Evolutionary conservation across 2,797 vertebrate genomes (phyloP).

Genomic region (Leptoclinus maculatus): DNA sequence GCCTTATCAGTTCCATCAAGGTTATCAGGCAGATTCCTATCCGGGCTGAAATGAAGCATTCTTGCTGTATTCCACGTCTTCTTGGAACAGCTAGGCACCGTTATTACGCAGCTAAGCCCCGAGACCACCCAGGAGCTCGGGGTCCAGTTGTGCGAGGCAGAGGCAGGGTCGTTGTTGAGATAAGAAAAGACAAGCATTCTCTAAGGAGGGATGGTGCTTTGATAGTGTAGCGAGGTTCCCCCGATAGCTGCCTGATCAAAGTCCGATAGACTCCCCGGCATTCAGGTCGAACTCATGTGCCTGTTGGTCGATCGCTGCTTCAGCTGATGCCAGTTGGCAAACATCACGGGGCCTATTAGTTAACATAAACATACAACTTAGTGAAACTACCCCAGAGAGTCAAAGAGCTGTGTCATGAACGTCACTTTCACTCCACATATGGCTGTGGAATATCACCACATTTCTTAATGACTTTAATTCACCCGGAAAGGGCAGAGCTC

Average conservation of each 20-base stretch:
- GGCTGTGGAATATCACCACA: conserved; percentile 23
- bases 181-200: conserved; percentile 70
- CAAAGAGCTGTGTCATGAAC: conserved; percentile 73
- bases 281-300: conserved; percentile 36
- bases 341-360: conserved; percentile 79
- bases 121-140: conserved; percentile 82
- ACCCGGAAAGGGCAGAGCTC: conserved; percentile 49
- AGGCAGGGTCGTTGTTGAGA: conserved; percentile 70
- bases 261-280: conserved; percentile 43
- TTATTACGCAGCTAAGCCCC: conserved; percentile 68
- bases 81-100: conserved; percentile 74
- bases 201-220: conserved; percentile 67
- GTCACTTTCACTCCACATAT: conserved; percentile 78
- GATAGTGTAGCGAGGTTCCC: conserved; percentile 59
- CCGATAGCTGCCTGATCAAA: conserved; percentile 69
- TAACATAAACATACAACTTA: conserved; percentile 82
- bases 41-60: conserved; percentile 78
- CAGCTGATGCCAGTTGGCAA: conserved; percentile 59
- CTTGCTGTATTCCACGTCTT: conserved; percentile 72
- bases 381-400: conserved; percentile 78
- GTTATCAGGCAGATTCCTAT: conserved; percentile 68
- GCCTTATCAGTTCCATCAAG: conserved; percentile 71
- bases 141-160: conserved; percentile 71
- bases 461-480: conserved; percentile 56
- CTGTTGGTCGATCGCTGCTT: conserved; percentile 15